Percentiles rank a stretch among this genome's conserved stretches.
Evolutionary conservation across 1,140 invertebrate species (phyloP).

Genomic region (Ruditapes philippinarum): DNA sequence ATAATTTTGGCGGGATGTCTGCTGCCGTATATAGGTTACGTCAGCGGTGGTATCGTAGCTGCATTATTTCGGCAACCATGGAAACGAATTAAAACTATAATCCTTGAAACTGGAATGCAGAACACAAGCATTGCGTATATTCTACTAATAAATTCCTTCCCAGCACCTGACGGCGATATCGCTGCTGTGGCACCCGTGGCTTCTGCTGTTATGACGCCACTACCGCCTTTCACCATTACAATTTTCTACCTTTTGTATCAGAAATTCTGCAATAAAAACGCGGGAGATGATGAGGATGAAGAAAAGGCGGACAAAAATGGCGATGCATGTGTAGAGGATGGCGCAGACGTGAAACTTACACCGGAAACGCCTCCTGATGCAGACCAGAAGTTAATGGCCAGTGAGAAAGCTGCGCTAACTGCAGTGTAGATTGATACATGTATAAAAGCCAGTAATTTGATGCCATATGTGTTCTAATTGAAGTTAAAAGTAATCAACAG

Average conservation of each 20-base stretch:
- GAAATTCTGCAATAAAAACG: slow-evolving; percentile 73
- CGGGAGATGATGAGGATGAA: slow-evolving; percentile 9
- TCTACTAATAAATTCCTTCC: slow-evolving; percentile 86
- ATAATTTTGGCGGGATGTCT: slow-evolving; percentile 93
- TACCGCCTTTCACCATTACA: slow-evolving; percentile 90
- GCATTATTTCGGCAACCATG: slow-evolving; percentile 79
- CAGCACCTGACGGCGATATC: slow-evolving; percentile 86
- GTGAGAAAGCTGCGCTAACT: background rate
- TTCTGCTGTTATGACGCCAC: slow-evolving; percentile 96
- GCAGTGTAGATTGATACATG: background rate
- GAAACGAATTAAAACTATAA: slow-evolving; percentile 86
- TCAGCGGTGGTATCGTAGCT: slow-evolving; percentile 89
- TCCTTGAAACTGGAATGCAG: slow-evolving; percentile 88
- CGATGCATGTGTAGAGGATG: background rate
- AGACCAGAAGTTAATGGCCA: background rate
- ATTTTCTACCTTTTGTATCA: slow-evolving; percentile 75
- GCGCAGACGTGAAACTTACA: slow-evolving; percentile 13
- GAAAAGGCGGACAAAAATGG: background rate
- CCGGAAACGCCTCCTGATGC: background rate
- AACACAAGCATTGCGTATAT: slow-evolving; percentile 87
- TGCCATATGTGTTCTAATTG: background rate
- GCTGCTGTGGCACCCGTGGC: slow-evolving; percentile 85
- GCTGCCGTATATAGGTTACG: slow-evolving; percentile 95
- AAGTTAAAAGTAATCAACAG: too few species aligned
- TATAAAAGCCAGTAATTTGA: background rate